Conservation (phyloP, 2,113 vertebrate genomes). For the Vicugna pacos region DNA sequence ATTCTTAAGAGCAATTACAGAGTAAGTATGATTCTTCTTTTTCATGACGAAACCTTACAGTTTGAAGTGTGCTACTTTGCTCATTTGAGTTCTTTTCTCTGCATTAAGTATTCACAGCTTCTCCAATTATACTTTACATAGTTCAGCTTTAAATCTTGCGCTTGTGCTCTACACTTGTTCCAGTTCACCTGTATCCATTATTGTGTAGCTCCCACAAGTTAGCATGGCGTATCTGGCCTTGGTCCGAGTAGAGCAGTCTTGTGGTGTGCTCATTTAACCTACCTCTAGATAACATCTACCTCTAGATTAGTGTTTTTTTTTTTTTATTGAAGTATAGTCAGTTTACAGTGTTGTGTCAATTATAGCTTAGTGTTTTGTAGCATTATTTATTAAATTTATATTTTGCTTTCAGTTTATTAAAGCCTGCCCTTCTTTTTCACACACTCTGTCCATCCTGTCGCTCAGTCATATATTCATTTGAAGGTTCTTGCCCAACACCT, state of each 20-base stretch:
- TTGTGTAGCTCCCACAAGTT: not conserved
- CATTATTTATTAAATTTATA: conserved; percentile 26
- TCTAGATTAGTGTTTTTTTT: too few relatives aligned
- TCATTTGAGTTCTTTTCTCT: not conserved
- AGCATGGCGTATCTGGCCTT: not conserved
- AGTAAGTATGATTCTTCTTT: conserved; percentile 31
- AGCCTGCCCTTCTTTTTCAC: not conserved
- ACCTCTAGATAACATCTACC: not conserved
- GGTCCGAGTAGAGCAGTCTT: not conserved
- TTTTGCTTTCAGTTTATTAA: conserved; percentile 25
- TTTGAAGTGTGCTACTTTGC: not conserved
- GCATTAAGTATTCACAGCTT: not conserved
- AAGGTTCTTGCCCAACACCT: not conserved
- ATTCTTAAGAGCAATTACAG: not conserved
- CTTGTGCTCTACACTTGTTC: not conserved
- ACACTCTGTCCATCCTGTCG: not conserved
- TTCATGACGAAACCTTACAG: not conserved
- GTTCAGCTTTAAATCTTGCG: not conserved
- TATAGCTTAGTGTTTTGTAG: not conserved
- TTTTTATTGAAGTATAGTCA: too few relatives aligned
- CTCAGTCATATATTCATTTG: not conserved
- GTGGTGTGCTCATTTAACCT: not conserved
- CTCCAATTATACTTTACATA: not conserved
- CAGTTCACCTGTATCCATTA: not conserved
- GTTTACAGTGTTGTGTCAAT: too few relatives aligned